phyloP scores from a whole-genome alignment of 2,797 vertebrate genomes.

The Anguilla marmorata region DNA sequence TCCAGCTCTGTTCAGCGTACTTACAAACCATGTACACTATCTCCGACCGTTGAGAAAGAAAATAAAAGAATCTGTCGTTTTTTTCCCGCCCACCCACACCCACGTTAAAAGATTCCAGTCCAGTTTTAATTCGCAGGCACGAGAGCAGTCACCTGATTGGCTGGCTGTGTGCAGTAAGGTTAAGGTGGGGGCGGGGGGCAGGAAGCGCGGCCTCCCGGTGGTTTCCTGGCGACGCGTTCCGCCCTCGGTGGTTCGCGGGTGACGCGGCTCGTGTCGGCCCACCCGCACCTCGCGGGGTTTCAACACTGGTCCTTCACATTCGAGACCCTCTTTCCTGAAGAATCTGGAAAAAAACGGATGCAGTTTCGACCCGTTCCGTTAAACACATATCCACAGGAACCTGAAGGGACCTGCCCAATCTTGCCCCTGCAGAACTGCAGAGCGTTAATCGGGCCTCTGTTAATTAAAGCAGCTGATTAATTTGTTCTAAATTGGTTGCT shows the following conservation, averaged over 20 bases:
- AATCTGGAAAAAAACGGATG: slow-evolving; percentile 71
- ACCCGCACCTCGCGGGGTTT: slow-evolving; percentile 41
- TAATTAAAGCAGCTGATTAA: too few species aligned
- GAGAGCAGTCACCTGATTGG: slow-evolving; percentile 25
- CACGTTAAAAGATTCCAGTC: slow-evolving; percentile 25
- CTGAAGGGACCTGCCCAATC: not conserved
- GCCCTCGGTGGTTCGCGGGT: slow-evolving; percentile 17
- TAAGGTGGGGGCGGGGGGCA: slow-evolving; percentile 17
- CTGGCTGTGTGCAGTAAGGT: slow-evolving; percentile 14
- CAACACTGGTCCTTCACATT: slow-evolving; percentile 72
- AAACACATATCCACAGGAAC: not conserved
- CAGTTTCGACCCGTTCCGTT: too few species aligned
- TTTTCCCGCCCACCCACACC: not conserved
- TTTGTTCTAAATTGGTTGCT: too few species aligned
- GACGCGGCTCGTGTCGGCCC: slow-evolving; percentile 32
- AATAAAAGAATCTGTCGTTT: not conserved
- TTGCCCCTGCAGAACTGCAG: not conserved
- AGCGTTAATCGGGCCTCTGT: too few species aligned
- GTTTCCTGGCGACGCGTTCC: slow-evolving; percentile 25
- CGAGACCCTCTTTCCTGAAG: slow-evolving; percentile 86
- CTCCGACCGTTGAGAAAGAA: slow-evolving; percentile 15
- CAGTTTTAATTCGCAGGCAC: slow-evolving; percentile 40
- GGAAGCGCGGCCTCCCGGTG: not conserved
- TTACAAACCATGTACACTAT: slow-evolving; percentile 35
- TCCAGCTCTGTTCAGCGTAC: slow-evolving; percentile 32